phyloP scores from a whole-genome alignment of 1,140 invertebrate genomes.

The Zaprionus capensis region DNA sequence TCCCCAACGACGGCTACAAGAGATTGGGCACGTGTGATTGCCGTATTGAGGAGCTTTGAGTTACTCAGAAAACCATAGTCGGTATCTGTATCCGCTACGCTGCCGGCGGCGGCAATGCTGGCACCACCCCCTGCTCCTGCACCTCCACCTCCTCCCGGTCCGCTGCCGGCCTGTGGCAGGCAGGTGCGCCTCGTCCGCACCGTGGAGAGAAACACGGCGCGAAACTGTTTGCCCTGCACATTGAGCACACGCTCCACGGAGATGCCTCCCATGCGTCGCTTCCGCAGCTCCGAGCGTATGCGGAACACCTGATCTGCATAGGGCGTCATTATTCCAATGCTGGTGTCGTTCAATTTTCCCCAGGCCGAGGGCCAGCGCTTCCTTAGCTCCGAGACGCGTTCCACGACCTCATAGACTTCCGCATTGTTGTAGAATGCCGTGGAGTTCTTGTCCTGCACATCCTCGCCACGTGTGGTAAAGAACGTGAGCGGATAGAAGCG shows the following conservation, averaged over 20 bases:
- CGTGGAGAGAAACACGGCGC: constrained; percentile 93
- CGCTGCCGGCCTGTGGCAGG: constrained; percentile 76
- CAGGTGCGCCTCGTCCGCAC: constrained; percentile 92
- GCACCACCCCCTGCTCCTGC: constrained; percentile 16
- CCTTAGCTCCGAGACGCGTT: constrained; percentile 89
- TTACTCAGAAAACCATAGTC: constrained; percentile 95
- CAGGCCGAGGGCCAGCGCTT: constrained; percentile 90
- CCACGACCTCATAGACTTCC: constrained; percentile 92
- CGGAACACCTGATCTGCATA: constrained; percentile 92
- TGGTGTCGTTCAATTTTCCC: constrained; percentile 90
- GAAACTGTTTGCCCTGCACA: constrained; percentile 95
- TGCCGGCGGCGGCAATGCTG: constrained; percentile 58
- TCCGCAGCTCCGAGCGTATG: constrained; percentile 91
- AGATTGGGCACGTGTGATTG: constrained; percentile 93
- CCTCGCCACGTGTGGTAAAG: constrained; percentile 92
- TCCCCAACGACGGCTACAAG: constrained; percentile 95
- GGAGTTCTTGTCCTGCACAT: constrained; percentile 91
- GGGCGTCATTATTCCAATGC: constrained; percentile 93
- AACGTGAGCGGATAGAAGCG: constrained; percentile 92
- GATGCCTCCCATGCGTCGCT: constrained; percentile 89
- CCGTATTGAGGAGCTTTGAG: constrained; percentile 93
- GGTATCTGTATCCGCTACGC: constrained; percentile 86
- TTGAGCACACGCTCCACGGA: constrained; percentile 94
- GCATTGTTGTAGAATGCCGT: constrained; percentile 94
- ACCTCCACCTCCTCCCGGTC: constrained; percentile 49